Evolutionary conservation across 2,113 vertebrate species (phyloP), one percentile per base, ranked within the genome.

Genomic region (Hippocampus guttulatus): DNA sequence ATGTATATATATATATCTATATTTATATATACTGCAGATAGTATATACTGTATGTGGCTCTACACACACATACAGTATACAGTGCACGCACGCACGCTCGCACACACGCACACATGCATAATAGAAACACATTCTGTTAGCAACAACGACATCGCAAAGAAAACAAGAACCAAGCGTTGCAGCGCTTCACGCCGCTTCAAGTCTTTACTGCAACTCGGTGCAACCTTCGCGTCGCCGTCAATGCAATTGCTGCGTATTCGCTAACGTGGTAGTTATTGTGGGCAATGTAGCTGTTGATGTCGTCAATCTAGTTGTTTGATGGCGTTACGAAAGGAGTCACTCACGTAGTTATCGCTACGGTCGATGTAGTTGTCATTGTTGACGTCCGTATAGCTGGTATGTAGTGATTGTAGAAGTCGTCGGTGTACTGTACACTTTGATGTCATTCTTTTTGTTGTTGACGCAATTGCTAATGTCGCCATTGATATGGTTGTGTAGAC

Each of bases 1-100:
- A 63, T 21, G 43, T n/a, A 64, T 64, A 64, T n/a, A 60, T 57
- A 57, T 61, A 61, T 61, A 15, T 27, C 15, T 8, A 38, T 63
- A 63, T 63, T 47, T 47, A 65, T 65, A 45, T 45, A 47, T 45
- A 47, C 43, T 61, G 58, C 58, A 61, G 58, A 33, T 33, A 20
- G 58, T 9, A 61, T 84, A 87, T 89, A 92, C 90, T 89, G 86
- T 87, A 91, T 90, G 89, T 91, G 90, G 91, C 90, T 91, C 88
- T 90, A 88, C 91, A 90, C 91, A 91, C 92, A 91, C 92, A 91
- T 91, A 91, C 85, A 87, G 90, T 92, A 90, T 88, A 88, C 79
- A 91, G 8, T 16, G 4, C 88, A 89, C 89, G 88, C 89, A 91
- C 91, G 88, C 89, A 91, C 91, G 88, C 89, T 90, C 90, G 6